Conservation (phyloP, 2,113 vertebrate genomes). For the Poeciliopsis turrubarensis region DNA sequence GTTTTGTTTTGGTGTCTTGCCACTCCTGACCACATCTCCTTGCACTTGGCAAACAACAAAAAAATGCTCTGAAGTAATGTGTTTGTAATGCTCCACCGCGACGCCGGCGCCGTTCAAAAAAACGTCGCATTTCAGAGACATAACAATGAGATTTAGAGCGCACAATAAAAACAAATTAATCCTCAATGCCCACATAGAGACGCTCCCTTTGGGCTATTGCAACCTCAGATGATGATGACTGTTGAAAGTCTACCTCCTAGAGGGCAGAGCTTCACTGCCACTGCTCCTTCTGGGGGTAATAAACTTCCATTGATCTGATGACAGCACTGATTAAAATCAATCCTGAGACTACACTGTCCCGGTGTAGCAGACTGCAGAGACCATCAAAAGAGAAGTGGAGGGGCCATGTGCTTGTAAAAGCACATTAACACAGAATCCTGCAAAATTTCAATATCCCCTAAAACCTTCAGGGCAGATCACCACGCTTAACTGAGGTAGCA, state of each 20-base stretch:
- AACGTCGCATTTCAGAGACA: constrained; percentile 52
- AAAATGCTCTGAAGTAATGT: constrained; percentile 28
- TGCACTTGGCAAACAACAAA: constrained; percentile 39
- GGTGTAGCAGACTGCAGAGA: constrained; percentile 50
- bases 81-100: constrained; percentile 27
- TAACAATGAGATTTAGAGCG: constrained; percentile 63
- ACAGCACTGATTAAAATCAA: constrained; percentile 80
- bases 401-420: constrained; percentile 4
- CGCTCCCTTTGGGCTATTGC: constrained; percentile 61
- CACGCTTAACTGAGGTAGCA: too few relatives aligned
- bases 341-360: constrained; percentile 55
- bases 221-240: constrained; percentile 59
- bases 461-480: background rate
- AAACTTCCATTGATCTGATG: constrained; percentile 78
- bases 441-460: background rate
- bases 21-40: constrained; percentile 38
- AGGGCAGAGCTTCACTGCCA: constrained; percentile 69
- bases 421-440: constrained; percentile 12
- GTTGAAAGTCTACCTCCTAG: constrained; percentile 71
- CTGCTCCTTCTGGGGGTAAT: constrained; percentile 75
- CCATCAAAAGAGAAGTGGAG: constrained; percentile 36
- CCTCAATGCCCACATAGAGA: constrained; percentile 59
- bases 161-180: constrained; percentile 54
- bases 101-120: constrained; percentile 45
- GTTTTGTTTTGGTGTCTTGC: constrained; percentile 32